Conservation (phyloP, 1,140 invertebrate species). For the Druon quercuslanigerum region DNA sequence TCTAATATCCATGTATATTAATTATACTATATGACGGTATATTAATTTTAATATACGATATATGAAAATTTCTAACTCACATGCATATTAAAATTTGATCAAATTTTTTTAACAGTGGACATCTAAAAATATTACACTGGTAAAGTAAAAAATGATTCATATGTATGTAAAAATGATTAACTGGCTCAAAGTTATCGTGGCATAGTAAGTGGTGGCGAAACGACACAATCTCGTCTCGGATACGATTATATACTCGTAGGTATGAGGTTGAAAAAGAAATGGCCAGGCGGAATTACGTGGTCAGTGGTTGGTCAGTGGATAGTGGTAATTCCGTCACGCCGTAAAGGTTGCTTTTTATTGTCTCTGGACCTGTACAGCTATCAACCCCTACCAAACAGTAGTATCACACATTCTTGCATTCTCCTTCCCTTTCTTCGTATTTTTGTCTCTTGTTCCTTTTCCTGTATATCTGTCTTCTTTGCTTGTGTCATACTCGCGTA, state of each 20-base stretch:
- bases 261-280: slow-evolving; percentile 43
- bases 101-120: no score
- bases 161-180: not conserved
- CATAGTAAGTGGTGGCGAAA: slow-evolving; percentile 37
- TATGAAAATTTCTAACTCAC: no score
- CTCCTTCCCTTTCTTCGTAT: slow-evolving; percentile 30
- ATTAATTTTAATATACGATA: no score
- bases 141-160: not conserved
- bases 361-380: slow-evolving; percentile 42
- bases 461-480: not conserved
- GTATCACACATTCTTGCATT: slow-evolving; percentile 17
- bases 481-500: slow-evolving; percentile 47
- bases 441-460: not conserved
- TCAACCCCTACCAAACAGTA: slow-evolving; percentile 34
- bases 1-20: no score
- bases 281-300: slow-evolving; percentile 34
- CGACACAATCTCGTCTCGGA: slow-evolving; percentile 47
- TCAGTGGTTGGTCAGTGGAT: slow-evolving; percentile 54
- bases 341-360: slow-evolving; percentile 68
- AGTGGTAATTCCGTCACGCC: slow-evolving; percentile 65
- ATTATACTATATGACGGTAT: no score
- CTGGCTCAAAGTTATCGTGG: slow-evolving; percentile 3
- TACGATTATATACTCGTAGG: slow-evolving; percentile 56
- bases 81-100: no score
- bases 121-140: no score